These are phyloP conservation scores for Drosophila arawakana DNA, from an alignment of 1,140 invertebrate species.

Conservation along the genomic window DNA sequence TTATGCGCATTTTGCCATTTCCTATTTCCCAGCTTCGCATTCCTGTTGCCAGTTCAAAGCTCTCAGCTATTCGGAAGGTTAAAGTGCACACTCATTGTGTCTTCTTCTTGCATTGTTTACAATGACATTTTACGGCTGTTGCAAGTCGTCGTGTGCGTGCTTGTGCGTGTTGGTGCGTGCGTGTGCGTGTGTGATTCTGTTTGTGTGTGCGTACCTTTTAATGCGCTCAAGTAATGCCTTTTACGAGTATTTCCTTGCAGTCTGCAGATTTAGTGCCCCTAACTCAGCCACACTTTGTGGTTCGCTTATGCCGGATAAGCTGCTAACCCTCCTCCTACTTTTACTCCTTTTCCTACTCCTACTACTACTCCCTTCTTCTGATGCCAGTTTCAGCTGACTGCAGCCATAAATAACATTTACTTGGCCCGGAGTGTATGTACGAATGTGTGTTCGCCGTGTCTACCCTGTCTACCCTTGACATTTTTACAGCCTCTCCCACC, in stretches of 20 bases:
- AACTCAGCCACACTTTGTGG: slow-evolving; percentile 43
- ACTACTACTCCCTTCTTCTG: neutral
- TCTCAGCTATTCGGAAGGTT: slow-evolving; percentile 28
- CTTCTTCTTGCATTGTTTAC: slow-evolving; percentile 50
- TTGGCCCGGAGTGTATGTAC: slow-evolving; percentile 27
- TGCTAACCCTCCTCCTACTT: slow-evolving; percentile 9
- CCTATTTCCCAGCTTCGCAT: slow-evolving; percentile 9
- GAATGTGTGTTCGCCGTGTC: slow-evolving; percentile 9
- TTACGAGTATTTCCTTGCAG: slow-evolving; percentile 59
- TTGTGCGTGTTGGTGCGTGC: slow-evolving; percentile 8
- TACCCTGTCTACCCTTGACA: slow-evolving; percentile 68
- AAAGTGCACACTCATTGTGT: slow-evolving; percentile 52
- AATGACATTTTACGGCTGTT: slow-evolving; percentile 60
- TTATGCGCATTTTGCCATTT: neutral
- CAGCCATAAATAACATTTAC: slow-evolving; percentile 81
- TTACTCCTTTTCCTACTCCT: no score
- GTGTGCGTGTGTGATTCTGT: slow-evolving; percentile 6
- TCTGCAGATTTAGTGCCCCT: slow-evolving; percentile 63
- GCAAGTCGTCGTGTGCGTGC: slow-evolving; percentile 29
- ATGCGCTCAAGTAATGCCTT: slow-evolving; percentile 65
- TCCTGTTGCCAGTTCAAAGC: slow-evolving; percentile 20
- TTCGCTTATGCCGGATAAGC: slow-evolving; percentile 38
- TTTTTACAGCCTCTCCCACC: slow-evolving; percentile 62
- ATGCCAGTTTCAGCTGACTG: slow-evolving; percentile 41
- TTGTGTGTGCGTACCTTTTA: slow-evolving; percentile 46